Evolutionary conservation across 53 echinoderm and acorn worm species (phyloP).

Genomic region (Antedon mediterranea): DNA sequence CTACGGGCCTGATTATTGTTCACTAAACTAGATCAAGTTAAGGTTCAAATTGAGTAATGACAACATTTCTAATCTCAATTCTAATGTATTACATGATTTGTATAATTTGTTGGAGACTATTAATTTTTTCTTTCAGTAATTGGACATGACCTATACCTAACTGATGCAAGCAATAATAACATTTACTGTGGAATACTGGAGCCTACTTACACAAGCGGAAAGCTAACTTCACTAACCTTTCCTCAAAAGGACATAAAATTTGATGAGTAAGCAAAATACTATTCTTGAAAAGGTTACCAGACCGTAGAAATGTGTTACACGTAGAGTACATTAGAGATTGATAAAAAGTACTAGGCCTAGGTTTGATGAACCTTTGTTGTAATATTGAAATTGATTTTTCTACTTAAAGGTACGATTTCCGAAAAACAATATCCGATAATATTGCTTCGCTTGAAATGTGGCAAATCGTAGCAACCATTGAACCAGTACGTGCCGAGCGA

Average conservation of each 20-base stretch:
- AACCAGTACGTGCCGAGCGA: background rate
- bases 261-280: background rate
- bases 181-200: background rate
- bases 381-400: background rate
- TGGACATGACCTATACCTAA: background rate
- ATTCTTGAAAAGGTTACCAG: no score
- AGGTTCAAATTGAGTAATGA: no score
- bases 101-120: background rate
- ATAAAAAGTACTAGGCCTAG: no score
- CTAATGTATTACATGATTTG: no score
- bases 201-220: background rate
- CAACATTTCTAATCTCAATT: no score
- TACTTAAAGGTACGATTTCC: constrained; percentile 26
- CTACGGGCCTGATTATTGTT: no score
- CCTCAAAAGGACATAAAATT: background rate
- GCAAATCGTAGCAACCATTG: constrained; percentile 31
- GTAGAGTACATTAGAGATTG: no score
- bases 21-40: no score
- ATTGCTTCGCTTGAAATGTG: constrained; percentile 18
- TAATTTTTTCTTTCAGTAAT: background rate
- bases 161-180: background rate
- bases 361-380: no score
- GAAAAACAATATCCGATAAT: constrained; percentile 8
- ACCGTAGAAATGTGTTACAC: no score
- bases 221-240: background rate